phyloP scores from a whole-genome alignment of 2,888 invertebrate species.

The Heteromyza rotundicornis region DNA sequence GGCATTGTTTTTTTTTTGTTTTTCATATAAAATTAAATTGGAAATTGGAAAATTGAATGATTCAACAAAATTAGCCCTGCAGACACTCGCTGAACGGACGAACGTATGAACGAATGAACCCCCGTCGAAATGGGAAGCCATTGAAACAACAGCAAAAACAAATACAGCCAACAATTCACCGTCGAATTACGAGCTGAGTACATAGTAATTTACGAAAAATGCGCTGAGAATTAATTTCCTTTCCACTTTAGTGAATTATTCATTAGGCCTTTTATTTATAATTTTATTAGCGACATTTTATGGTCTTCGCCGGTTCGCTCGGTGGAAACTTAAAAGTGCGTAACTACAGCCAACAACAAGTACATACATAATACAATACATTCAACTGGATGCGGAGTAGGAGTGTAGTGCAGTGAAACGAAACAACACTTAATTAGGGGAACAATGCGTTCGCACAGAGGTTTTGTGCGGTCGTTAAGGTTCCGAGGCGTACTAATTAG shows the following conservation, averaged over 20 bases:
- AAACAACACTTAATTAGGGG: slow-evolving; percentile 18
- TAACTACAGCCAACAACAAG: slow-evolving; percentile 24
- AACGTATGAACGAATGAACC: not conserved
- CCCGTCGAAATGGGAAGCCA: not conserved
- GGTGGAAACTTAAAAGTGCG: slow-evolving; percentile 27
- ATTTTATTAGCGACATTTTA: slow-evolving; percentile 44
- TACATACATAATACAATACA: no score
- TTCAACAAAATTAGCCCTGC: slow-evolving; percentile 30
- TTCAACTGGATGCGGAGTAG: no score
- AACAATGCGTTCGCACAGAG: not conserved
- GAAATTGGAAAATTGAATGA: slow-evolving; percentile 45
- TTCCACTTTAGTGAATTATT: slow-evolving; percentile 31
- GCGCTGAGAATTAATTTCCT: not conserved
- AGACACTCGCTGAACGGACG: not conserved
- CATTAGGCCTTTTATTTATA: slow-evolving; percentile 36
- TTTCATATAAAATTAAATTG: no score
- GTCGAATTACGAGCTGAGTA: not conserved
- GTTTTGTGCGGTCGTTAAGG: slow-evolving; percentile 8
- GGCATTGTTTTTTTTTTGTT: no score
- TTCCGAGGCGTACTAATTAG: slow-evolving; percentile 7
- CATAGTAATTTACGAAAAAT: slow-evolving; percentile 3
- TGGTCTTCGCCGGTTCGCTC: no score
- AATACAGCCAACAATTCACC: not conserved
- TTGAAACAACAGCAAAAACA: not conserved
- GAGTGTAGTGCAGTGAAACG: slow-evolving; percentile 25